Evolutionary conservation across 2,113 vertebrate genomes (phyloP).

Genomic region (Pao palembangensis): DNA sequence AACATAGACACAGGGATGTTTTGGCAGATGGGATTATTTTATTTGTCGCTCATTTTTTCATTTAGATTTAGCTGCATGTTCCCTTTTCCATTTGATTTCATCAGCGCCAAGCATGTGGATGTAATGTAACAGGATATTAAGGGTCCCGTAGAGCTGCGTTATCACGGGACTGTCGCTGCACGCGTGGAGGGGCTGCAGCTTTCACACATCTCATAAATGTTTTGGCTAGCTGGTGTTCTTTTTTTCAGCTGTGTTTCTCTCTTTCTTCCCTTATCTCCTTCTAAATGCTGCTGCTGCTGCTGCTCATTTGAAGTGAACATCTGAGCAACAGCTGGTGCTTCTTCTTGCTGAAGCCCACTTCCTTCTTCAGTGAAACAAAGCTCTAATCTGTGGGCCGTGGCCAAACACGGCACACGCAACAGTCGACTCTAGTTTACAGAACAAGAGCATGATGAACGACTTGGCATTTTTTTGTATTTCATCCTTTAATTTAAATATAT

Average conservation of each 20-base stretch:
- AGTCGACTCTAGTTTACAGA: neutral
- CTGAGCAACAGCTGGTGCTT: slow-evolving; percentile 54
- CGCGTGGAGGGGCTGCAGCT: slow-evolving; percentile 18
- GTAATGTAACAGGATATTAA: too few species aligned
- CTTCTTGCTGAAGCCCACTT: slow-evolving; percentile 22
- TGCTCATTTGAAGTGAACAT: slow-evolving; percentile 49
- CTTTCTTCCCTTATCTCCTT: neutral
- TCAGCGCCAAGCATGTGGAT: too few species aligned
- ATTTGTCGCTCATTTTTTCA: slow-evolving; percentile 37
- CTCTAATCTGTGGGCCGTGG: neutral
- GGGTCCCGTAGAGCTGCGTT: too few species aligned
- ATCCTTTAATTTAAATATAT: too few species aligned
- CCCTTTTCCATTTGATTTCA: too few species aligned
- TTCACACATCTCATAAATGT: slow-evolving; percentile 58
- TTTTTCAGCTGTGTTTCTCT: slow-evolving; percentile 4
- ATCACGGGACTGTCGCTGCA: too few species aligned
- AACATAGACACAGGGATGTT: slow-evolving; percentile 48
- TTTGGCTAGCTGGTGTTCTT: slow-evolving; percentile 48
- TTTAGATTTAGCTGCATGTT: neutral
- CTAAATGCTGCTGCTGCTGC: slow-evolving; percentile 5
- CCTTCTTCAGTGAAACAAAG: slow-evolving; percentile 28
- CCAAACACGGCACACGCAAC: slow-evolving; percentile 2
- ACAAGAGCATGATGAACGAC: slow-evolving; percentile 6
- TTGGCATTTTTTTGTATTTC: slow-evolving; percentile 7
- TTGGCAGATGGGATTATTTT: slow-evolving; percentile 35